These are phyloP conservation scores for Scelioninae gen. 2 DNA, from an alignment of 2,888 invertebrate genomes.

Conservation along the genomic window DNA sequence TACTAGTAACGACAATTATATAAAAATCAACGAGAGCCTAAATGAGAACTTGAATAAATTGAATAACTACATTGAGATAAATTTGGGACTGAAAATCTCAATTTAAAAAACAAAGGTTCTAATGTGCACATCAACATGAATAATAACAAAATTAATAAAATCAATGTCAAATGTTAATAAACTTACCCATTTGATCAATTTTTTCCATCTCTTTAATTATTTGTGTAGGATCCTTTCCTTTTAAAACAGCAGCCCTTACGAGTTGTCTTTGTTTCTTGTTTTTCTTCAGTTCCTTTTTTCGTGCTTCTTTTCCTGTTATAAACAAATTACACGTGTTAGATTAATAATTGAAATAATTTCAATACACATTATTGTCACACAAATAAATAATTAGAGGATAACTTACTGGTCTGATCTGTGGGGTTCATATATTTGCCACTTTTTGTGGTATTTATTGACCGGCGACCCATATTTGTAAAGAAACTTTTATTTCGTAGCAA, in stretches of 20 bases:
- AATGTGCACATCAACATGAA: no score
- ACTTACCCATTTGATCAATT: slow-evolving; percentile 97
- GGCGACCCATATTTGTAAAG: slow-evolving; percentile 75
- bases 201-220: slow-evolving; percentile 97
- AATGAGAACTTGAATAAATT: no score
- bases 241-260: slow-evolving; percentile 96
- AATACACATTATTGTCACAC: slow-evolving; percentile 6
- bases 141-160: no score
- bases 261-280: slow-evolving; percentile 98
- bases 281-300: slow-evolving; percentile 98
- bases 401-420: slow-evolving; percentile 98
- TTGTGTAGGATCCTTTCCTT: slow-evolving; percentile 97
- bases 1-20: no score
- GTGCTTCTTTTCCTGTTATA: slow-evolving; percentile 88
- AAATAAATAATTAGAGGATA: slow-evolving; percentile 51
- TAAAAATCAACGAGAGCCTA: no score
- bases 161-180: no score
- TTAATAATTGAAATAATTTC: neutral
- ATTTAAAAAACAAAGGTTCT: no score
- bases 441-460: slow-evolving; percentile 99
- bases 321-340: no score
- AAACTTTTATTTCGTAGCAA: neutral
- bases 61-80: no score
- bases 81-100: no score
- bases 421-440: slow-evolving; percentile 99